Evolutionary conservation across 1,140 invertebrate species (phyloP), one percentile per base, ranked within the genome.

Genomic region (Drosophila lacteicornis): DNA sequence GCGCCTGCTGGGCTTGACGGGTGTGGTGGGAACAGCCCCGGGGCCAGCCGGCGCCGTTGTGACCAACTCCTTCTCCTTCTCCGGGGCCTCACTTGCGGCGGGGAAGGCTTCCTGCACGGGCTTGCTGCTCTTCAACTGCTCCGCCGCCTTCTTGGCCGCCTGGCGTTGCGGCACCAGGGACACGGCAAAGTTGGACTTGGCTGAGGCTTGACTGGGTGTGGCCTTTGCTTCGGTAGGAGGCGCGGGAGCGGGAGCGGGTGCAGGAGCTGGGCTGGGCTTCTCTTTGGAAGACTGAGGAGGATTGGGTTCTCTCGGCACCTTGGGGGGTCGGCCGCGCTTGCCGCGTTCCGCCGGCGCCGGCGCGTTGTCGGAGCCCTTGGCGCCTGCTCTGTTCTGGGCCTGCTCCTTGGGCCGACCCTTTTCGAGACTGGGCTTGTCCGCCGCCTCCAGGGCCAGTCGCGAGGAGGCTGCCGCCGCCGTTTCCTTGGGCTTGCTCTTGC

Each of bases 81-180:
- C 79, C 51, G n/a, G n/a, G n/a, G 17, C 1, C 15, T 65, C 70
- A 15, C 63, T 60, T 5, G 12, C 36, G 13, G 15, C 53, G 13
- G 36, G 38, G 45, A 51, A 61, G 9, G 30, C 38, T 8, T 80
- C 69, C 8, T 92, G 93, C 77, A 45, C 42, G 3, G 94, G 94
- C 76, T 96, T 96, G 25, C 96, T 96, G 93, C 96, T 97, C 85
- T 98, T 97, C 45, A 98, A 96, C 85, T 97, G 97, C 79, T 97
- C 97, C 12, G 97, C 97, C 3, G 97, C 97, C 92, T 98, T 98
- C 91, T 97, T 98, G 40, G 97, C 97, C 5, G 97, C 97, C 93
- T 97, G 96, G 43, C 97, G 93, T 91, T 98, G 97, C 1, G 97
- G 97, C 42, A 98, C 97, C 93, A 97, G 97, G 2, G 96, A 95